Conservation (phyloP, 1,140 invertebrate species). For the Hormaphis cornu region DNA sequence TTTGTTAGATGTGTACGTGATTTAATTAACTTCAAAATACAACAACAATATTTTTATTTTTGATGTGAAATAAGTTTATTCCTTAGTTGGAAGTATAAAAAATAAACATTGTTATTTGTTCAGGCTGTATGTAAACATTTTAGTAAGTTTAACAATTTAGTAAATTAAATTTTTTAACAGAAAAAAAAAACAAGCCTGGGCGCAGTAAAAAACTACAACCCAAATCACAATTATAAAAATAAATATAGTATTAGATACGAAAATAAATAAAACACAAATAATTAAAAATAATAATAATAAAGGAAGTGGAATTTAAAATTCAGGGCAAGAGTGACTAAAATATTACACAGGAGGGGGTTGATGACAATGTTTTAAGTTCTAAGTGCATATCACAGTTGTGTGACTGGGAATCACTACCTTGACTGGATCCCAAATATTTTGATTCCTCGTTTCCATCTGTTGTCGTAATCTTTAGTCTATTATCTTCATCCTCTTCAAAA, state of each 20-base stretch:
- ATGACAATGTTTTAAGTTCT: not conserved
- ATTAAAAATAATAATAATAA: not conserved
- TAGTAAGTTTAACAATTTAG: not conserved
- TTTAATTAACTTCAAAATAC: not conserved
- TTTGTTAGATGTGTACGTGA: not conserved
- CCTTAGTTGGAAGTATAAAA: not conserved
- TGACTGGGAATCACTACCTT: conserved; percentile 22
- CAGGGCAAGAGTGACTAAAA: not conserved
- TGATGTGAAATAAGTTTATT: not conserved
- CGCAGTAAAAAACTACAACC: not conserved
- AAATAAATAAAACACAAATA: not conserved
- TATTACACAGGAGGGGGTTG: conserved; percentile 21
- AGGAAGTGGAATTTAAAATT: not conserved
- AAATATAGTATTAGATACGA: too few species aligned
- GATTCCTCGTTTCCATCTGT: not conserved
- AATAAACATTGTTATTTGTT: not conserved
- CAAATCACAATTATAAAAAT: not conserved
- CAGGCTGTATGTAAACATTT: not conserved
- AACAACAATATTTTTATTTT: not conserved
- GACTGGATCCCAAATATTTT: not conserved
- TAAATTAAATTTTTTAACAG: not conserved
- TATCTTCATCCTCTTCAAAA: conserved; percentile 17
- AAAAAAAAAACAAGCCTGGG: not conserved
- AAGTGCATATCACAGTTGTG: conserved; percentile 2
- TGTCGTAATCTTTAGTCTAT: not conserved